Evolutionary conservation across 2,797 vertebrate species (phyloP), one percentile per base, ranked within the genome.

Genomic region (Danio choprae): DNA sequence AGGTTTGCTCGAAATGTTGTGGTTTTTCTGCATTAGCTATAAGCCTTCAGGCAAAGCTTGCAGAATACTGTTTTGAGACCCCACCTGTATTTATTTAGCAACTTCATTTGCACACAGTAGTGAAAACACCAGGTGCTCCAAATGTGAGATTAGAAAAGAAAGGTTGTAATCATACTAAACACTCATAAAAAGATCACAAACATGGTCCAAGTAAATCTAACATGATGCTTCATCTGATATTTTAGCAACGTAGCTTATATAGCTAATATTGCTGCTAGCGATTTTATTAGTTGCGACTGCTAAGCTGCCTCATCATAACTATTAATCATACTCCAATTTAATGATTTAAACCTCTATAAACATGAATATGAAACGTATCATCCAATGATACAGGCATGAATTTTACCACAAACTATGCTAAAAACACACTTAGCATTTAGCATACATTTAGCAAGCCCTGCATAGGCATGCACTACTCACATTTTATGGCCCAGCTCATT

Each of bases 71-170:
- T 84, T 80, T 62, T 71, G 58, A 72, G 69, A 77, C 83, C 81
- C 86, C 87, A 84, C 88, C 88, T 86, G 86, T 85, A 83, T 87
- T 88, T 87, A 83, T 84, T 84, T 80, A 84, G 84, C 71, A 85
- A 80, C 56, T 81, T 77, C 81, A 79, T 76, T 74, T 65, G 69
- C 58, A 79, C 77, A 83, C 74, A 84, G 83, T 20, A 16, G 70
- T 77, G 77, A 85, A 84, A 74, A 82, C 77, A 76, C 77, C 77
- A 85, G 84, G 81, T 80, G 81, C 74, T 20, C 58, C 48, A 8
- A 46, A 36, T 59, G 40, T 48, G 67, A 71, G 85, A 84, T 81
- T 86, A 81, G 46, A 48, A 46, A 68, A 64, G 46, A 59, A n/a
- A 50, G 80, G 46, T 69, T 50, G 62, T 65, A 62, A 77, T 29